These are phyloP conservation scores for Pelagia noctiluca DNA, from an alignment of 30 jellyfish, hydroid and myxozoan genomes.

Conservation along the genomic window DNA sequence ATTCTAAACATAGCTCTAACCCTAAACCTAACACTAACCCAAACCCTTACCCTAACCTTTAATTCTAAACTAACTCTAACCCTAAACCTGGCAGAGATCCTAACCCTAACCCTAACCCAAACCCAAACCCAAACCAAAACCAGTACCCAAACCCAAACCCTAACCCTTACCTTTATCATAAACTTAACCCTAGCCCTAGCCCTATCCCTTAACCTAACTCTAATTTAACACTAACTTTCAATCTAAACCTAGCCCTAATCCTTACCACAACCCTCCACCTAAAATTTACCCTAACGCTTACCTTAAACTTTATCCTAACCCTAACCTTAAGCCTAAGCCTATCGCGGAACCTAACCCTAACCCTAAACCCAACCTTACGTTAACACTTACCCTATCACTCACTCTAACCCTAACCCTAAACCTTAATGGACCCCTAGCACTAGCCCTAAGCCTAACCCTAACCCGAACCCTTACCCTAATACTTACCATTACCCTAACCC, in stretches of 20 bases:
- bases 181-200: not conserved
- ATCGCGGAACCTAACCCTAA: not conserved
- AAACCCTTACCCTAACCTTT: not conserved
- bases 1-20: not conserved
- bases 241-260: conserved; percentile 36
- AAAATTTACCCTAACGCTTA: conserved; percentile 29
- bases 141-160: not conserved
- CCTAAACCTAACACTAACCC: conserved; percentile 1
- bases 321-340: conserved; percentile 42
- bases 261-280: conserved; percentile 34
- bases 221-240: not conserved
- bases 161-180: not conserved
- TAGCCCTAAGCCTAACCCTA: not conserved
- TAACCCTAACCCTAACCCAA: conserved; percentile 3
- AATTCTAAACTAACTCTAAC: not conserved
- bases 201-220: not conserved
- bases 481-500: not conserved
- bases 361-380: conserved; percentile 5
- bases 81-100: not conserved
- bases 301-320: conserved; percentile 37
- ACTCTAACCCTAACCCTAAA: not conserved
- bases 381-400: not conserved
- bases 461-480: not conserved
- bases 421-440: not conserved
- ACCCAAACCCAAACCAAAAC: not conserved